Base-by-base conservation (phyloP, 2,797 vertebrate species). In the Tenualosa thibaudeaui region DNA sequence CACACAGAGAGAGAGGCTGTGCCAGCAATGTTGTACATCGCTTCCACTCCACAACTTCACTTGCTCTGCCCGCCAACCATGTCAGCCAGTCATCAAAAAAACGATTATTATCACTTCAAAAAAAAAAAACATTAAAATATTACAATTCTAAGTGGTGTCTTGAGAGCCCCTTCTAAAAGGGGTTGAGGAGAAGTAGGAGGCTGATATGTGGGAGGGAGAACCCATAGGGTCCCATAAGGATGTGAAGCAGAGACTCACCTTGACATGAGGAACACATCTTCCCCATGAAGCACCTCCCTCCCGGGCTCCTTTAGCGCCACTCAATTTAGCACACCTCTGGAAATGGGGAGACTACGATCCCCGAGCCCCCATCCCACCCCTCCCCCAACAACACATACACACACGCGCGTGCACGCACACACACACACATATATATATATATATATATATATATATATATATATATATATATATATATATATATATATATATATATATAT, bases 1-100 rank as follows among this genome's bases (percentile, higher is more conserved):
- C 43, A 54, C 62, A 68, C 62, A 68, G 9, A 68, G 24, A 68
- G 9, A 68, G 62, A 68, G 83, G 81, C 86, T 86, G 49, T 85
- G 81, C 88, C 81, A 24, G 84, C 87, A 87, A 82, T 90, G 83
- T 65, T 82, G 90, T 46, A 88, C 89, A 83, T 82, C 26, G 26
- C 26, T 71, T 40, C 68, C 68, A 75, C 68, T 37, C 31, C 13
- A 40, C 31, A 0, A 31, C 46, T 46, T 46, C 46, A 46, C 68
- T 75, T 75, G 68, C 68, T 75, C 19, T 13, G 31, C 37, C 31
- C 5, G 15, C 13, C 26, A 37, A 75, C 68, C 68, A 75, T 40
- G 68, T 15, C 37, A 40, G 68, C 40, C 68, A 75, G 68, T 75
- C 68, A 75, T 75, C 68, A 31, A 75, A 37, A 75, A 40, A 75